phyloP scores from a whole-genome alignment of 2,113 vertebrate genomes.

The Pagrus major region DNA sequence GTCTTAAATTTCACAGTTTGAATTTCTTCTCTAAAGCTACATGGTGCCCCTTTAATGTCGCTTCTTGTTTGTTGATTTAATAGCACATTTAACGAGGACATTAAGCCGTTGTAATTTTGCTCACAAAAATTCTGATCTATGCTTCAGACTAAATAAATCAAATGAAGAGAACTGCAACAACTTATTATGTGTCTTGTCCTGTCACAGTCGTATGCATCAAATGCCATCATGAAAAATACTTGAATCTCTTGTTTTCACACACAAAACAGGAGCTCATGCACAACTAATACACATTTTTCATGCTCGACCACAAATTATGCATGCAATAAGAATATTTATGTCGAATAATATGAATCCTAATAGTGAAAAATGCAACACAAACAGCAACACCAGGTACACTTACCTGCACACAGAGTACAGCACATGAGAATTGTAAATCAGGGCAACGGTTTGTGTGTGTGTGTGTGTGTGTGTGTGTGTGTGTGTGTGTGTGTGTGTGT shows the following conservation, averaged over 20 bases:
- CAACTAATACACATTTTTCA: neutral
- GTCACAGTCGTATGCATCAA: neutral
- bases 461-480: neutral
- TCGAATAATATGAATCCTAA: neutral
- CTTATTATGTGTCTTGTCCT: neutral
- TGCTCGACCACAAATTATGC: neutral
- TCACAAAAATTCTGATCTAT: neutral
- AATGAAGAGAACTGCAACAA: neutral
- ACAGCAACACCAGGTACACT: neutral
- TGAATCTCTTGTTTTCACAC: neutral
- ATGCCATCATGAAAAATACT: neutral
- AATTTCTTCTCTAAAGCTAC: no score
- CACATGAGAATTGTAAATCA: conserved; percentile 17
- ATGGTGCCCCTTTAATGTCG: no score
- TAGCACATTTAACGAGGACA: neutral
- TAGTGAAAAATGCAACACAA: neutral
- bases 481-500: conserved; percentile 2
- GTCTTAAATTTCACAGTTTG: no score
- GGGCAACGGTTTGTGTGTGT: neutral
- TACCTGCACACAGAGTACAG: neutral
- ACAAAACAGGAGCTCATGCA: neutral
- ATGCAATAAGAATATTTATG: neutral
- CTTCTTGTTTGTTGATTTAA: no score
- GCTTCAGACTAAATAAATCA: neutral
- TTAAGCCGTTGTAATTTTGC: neutral